Percentiles rank a stretch among this genome's conserved stretches.
Conservation (phyloP, 2,113 vertebrate species). For the Pogona vitticeps region DNA sequence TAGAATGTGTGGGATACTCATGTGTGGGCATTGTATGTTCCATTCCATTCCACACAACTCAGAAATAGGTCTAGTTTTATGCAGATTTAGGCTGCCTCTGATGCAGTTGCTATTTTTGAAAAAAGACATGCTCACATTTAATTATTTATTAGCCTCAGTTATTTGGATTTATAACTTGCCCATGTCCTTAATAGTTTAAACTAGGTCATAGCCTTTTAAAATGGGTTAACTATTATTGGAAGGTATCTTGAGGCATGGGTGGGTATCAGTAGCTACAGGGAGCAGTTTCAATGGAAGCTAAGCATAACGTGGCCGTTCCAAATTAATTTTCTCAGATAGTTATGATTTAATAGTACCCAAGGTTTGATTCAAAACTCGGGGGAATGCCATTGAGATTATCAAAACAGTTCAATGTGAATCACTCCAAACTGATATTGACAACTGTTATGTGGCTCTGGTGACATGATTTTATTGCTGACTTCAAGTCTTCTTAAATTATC, state of each 20-base stretch:
- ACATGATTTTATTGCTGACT: conserved; percentile 34
- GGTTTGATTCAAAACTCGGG: conserved; percentile 3
- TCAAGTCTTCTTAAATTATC: conserved; percentile 41
- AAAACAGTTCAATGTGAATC: conserved; percentile 38
- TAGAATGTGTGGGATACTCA: neutral
- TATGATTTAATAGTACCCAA: conserved; percentile 1
- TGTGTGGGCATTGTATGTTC: too few species aligned
- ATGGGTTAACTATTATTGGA: neutral
- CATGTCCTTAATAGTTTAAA: neutral
- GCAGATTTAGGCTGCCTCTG: neutral
- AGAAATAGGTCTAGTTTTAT: neutral
- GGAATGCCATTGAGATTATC: conserved; percentile 23
- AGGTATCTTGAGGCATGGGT: neutral
- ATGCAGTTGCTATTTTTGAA: neutral
- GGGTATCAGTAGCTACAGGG: neutral
- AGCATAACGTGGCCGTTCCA: neutral
- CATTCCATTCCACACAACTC: too few species aligned
- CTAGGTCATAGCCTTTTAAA: neutral
- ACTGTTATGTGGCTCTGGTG: conserved; percentile 27
- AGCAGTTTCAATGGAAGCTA: neutral
- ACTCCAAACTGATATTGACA: conserved; percentile 38
- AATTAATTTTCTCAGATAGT: conserved; percentile 11
- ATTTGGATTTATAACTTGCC: neutral
- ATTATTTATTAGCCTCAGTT: neutral
- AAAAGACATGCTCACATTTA: too few species aligned